Percentiles rank a stretch among this genome's conserved stretches.
phyloP scores from a whole-genome alignment of 2,113 vertebrate species.

The Callipepla squamata region DNA sequence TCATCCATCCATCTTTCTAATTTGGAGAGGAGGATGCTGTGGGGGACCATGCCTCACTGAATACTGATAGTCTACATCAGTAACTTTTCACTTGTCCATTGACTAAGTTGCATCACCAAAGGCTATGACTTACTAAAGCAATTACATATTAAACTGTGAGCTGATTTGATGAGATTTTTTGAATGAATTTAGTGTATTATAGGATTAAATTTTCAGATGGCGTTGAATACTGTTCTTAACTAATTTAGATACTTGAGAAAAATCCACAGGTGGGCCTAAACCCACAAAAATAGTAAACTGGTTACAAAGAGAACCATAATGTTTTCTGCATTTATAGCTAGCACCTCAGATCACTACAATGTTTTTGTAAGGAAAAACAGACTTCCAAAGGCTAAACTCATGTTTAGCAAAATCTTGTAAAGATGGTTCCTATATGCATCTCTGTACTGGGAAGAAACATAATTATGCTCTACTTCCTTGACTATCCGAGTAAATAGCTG shows the following conservation, averaged over 20 bases:
- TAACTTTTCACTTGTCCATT: too few relatives aligned
- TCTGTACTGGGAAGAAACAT: background rate
- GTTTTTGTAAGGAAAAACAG: background rate
- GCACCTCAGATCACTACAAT: background rate
- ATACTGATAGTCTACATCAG: too few relatives aligned
- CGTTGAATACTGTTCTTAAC: background rate
- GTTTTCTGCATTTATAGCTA: background rate
- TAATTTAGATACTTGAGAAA: background rate
- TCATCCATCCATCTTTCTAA: too few relatives aligned
- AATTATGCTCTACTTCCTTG: background rate
- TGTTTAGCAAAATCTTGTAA: background rate
- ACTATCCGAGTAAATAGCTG: background rate
- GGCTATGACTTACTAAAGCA: background rate
- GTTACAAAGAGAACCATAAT: background rate
- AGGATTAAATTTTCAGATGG: background rate
- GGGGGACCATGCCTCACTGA: too few relatives aligned
- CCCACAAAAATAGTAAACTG: background rate
- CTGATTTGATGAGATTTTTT: background rate
- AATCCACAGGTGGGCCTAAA: background rate
- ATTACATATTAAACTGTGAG: background rate
- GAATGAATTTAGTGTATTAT: background rate
- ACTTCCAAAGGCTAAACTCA: background rate
- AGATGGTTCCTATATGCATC: accelerated
- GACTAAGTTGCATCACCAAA: too few relatives aligned
- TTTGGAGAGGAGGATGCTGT: too few relatives aligned